These are phyloP conservation scores for Pseudomyrmex sp. DNA, from an alignment of 1,140 invertebrate species.

Conservation along the genomic window DNA sequence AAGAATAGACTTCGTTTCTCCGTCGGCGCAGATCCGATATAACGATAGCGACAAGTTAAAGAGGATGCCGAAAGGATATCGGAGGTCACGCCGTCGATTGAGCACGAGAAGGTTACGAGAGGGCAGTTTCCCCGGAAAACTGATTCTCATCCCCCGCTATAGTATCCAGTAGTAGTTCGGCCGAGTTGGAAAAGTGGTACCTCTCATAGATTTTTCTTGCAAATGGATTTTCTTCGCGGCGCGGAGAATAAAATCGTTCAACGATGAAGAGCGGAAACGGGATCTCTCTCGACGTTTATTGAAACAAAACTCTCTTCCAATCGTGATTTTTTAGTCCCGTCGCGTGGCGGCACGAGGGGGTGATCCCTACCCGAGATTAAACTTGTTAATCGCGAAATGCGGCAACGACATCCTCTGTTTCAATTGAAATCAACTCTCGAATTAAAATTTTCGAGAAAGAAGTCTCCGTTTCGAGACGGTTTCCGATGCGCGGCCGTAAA, in stretches of 20 bases:
- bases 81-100: conserved; percentile 60
- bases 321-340: conserved; percentile 22
- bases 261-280: not conserved
- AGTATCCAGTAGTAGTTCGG: conserved; percentile 35
- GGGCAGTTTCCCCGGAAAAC: conserved; percentile 50
- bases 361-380: too few species aligned
- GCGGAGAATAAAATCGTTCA: conserved; percentile 57
- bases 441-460: too few species aligned
- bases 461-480: too few species aligned
- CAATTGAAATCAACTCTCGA: too few species aligned
- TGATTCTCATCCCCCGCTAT: conserved; percentile 40
- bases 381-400: too few species aligned
- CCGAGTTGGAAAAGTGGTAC: conserved; percentile 41
- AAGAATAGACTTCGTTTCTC: conserved; percentile 57
- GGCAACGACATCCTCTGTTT: too few species aligned
- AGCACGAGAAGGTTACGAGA: conserved; percentile 52
- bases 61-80: conserved; percentile 65
- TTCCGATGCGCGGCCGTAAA: too few species aligned
- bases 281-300: conserved; percentile 29
- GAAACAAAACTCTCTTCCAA: conserved; percentile 47
- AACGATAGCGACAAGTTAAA: conserved; percentile 67
- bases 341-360: too few species aligned
- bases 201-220: conserved; percentile 67
- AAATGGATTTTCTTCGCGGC: conserved; percentile 44
- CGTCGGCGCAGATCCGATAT: conserved; percentile 47